Percentiles rank a stretch among this genome's conserved stretches.
phyloP scores from a whole-genome alignment of 2,113 vertebrate species.

The Pseudopodoces humilis region DNA sequence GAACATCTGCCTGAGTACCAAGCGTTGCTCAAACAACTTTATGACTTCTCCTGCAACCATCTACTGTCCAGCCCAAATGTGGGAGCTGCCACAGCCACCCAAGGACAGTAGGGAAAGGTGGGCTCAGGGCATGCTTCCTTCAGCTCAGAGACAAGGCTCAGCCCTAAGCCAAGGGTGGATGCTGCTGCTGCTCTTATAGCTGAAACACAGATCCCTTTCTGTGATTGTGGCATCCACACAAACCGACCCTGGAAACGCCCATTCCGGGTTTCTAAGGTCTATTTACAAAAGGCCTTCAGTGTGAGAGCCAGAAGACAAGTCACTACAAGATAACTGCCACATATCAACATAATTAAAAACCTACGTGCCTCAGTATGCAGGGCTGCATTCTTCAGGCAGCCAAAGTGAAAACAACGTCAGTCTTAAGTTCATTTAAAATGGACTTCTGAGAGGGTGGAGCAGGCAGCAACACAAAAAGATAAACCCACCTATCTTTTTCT shows the following conservation, averaged over 20 bases:
- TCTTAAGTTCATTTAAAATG: background rate
- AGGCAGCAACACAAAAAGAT: constrained; percentile 30
- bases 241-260: background rate
- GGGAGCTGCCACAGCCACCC: background rate
- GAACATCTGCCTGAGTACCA: constrained; percentile 13
- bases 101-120: background rate
- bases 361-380: constrained; percentile 27
- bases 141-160: background rate
- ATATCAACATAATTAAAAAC: constrained; percentile 62
- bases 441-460: constrained; percentile 31
- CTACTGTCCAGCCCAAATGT: background rate
- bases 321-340: constrained; percentile 62
- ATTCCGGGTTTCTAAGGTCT: background rate
- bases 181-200: background rate
- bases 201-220: background rate
- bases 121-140: background rate
- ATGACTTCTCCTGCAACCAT: background rate
- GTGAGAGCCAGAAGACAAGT: constrained; percentile 27
- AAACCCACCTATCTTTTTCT: constrained; percentile 10
- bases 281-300: constrained; percentile 12
- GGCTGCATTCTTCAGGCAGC: constrained; percentile 1
- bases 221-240: background rate
- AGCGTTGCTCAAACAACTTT: background rate
- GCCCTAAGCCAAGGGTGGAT: background rate
- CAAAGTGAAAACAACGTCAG: constrained; percentile 12